Evolutionary conservation across 2,797 vertebrate species (phyloP).

Genomic region (Enteromius fasciolatus): DNA sequence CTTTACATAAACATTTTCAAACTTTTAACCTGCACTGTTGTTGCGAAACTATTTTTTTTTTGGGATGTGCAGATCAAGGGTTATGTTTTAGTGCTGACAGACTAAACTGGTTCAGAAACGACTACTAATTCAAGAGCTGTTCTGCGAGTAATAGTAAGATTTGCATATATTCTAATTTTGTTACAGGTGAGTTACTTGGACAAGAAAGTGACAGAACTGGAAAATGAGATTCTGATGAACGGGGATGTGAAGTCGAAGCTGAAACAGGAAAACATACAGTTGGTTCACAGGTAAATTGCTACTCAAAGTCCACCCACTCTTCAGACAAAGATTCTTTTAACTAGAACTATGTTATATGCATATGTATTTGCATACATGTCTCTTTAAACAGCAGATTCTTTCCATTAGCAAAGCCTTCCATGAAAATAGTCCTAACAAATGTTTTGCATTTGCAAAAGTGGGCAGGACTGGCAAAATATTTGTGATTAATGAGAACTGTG

Average conservation of each 20-base stretch:
- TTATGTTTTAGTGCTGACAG: neutral
- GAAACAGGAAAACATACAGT: constrained; percentile 93
- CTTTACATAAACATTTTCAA: neutral
- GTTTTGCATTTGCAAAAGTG: constrained; percentile 16
- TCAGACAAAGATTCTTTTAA: neutral
- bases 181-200: constrained; percentile 86
- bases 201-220: constrained; percentile 93
- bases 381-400: neutral
- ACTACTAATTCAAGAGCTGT: neutral
- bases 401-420: neutral
- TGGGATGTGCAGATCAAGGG: neutral
- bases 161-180: neutral
- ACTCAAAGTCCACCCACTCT: neutral
- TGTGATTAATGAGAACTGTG: constrained; percentile 9
- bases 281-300: constrained; percentile 89
- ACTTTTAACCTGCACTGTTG: neutral
- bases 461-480: neutral
- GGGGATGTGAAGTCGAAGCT: constrained; percentile 92
- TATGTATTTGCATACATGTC: constrained; percentile 22
- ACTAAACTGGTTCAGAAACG: neutral
- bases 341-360: constrained; percentile 2
- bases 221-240: constrained; percentile 87
- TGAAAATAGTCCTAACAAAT: neutral
- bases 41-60: neutral
- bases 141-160: neutral